Base-by-base conservation (phyloP, 2,113 vertebrate genomes). In the Paralichthys olivaceus region DNA sequence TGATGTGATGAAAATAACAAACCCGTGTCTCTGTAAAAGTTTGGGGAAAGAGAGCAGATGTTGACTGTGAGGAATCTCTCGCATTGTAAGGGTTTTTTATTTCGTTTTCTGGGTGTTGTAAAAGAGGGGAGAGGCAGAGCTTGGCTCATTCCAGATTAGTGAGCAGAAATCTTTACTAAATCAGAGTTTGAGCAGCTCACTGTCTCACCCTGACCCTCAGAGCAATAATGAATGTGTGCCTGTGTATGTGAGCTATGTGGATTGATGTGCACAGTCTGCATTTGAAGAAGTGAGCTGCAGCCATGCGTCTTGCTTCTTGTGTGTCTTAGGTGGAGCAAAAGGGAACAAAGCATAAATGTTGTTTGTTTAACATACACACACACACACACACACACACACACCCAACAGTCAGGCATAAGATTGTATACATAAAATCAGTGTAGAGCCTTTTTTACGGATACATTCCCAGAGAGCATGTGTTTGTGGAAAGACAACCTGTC, bases 81-180 rank as follows among this genome's bases (percentile, higher is more conserved):
- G 37, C 2, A 40, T 4, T 71, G 2, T 40, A 12, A 32, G 23
- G 59, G 19, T 49, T 72, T 49, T 72, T 69, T 17, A 29, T 70
- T 64, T 66, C 28, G 8, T 75, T 79, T 72, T 43, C 3, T 68
- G 61, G 19, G 49, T 62, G 11, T 63, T 58, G 40, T 29, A 47
- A 4, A n/a, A 47, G 58, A 43, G 17, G 54, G 62, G 4, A 49
- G 78, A 66, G 43, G 19, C 3, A 13, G 40, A 55, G 37, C 45
- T 40, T 19, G 23, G 55, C 25, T 76, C 34, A 54, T 45, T 68
- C 43, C 43, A 57, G 51, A 68, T 37, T 43, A 55, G n/a, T n/a
- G 51, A 64, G 34, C 59, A 72, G 68, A 59, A 84, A 75, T 80
- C 63, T 69, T 40, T 23, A 67, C 55, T 65, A 81, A 80, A 72